These are phyloP conservation scores for Hydrozoanthus tunicans DNA, from an alignment of 64 coral and sea anemone species.

Conservation along the genomic window DNA sequence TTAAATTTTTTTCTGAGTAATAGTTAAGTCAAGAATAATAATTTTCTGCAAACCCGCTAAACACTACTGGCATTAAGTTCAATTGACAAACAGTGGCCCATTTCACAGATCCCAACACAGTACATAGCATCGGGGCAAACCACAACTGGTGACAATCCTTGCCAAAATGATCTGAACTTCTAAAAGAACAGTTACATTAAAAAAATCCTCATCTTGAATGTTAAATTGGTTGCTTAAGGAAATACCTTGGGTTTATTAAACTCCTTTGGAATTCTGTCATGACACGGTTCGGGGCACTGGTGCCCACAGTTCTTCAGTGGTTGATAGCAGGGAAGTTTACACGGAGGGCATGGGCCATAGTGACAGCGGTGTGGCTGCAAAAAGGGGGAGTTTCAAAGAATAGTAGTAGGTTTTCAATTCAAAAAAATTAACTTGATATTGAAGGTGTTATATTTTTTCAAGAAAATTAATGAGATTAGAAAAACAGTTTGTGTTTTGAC, in stretches of 20 bases:
- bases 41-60: too few species aligned
- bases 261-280: slow-evolving; percentile 78
- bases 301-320: slow-evolving; percentile 62
- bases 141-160: too few species aligned
- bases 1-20: too few species aligned
- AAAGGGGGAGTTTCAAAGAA: background rate
- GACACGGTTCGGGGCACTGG: slow-evolving; percentile 70
- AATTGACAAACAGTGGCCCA: too few species aligned
- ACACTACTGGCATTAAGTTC: too few species aligned
- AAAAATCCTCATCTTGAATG: background rate
- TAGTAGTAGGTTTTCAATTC: background rate
- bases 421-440: too few species aligned
- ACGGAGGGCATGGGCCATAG: slow-evolving; percentile 86
- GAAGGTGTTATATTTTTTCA: too few species aligned
- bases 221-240: background rate
- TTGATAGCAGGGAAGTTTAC: slow-evolving; percentile 66
- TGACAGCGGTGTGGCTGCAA: slow-evolving; percentile 89
- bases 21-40: too few species aligned
- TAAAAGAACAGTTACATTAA: background rate
- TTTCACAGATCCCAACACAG: too few species aligned
- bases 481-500: too few species aligned
- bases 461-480: too few species aligned
- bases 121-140: too few species aligned
- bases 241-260: slow-evolving; percentile 58
- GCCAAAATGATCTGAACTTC: background rate